Evolutionary conservation across 2,797 vertebrate species (phyloP).

Genomic region (Morus bassanus): DNA sequence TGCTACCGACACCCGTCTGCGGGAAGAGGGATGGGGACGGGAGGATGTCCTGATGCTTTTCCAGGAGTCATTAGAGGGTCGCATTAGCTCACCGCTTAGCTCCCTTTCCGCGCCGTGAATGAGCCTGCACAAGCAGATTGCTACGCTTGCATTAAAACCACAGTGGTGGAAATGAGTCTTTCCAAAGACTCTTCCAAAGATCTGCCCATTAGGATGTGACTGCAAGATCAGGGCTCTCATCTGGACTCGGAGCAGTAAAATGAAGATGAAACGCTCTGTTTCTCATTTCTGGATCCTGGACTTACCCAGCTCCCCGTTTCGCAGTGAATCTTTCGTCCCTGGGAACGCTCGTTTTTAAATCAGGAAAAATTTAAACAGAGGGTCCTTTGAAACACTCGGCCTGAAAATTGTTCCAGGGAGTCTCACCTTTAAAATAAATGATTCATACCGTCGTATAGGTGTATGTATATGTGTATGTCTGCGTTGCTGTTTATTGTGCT

Average conservation of each 20-base stretch:
- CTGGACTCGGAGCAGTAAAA: background rate
- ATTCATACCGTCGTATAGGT: background rate
- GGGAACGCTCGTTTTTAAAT: background rate
- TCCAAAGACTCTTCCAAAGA: constrained; percentile 16
- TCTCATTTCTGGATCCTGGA: constrained; percentile 23
- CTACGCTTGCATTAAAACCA: background rate
- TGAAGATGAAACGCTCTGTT: constrained; percentile 1
- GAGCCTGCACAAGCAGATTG: constrained; percentile 33
- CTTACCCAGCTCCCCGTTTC: background rate
- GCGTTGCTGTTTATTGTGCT: background rate
- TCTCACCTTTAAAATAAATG: background rate
- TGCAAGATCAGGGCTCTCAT: background rate
- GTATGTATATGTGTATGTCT: background rate
- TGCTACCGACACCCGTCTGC: fast-evolving
- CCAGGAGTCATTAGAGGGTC: background rate
- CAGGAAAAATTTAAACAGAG: background rate
- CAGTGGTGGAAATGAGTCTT: constrained; percentile 17
- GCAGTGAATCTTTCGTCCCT: background rate
- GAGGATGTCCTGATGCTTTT: background rate
- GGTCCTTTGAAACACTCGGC: background rate
- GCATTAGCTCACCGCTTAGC: background rate
- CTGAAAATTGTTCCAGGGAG: background rate
- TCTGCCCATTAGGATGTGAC: background rate
- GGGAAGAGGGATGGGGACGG: fast-evolving
- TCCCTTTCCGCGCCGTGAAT: background rate